A percentile compares a stretch with the other conserved stretches of the same genome.
phyloP scores from a whole-genome alignment of 2,113 vertebrate genomes.

The Vireo altiloquus region DNA sequence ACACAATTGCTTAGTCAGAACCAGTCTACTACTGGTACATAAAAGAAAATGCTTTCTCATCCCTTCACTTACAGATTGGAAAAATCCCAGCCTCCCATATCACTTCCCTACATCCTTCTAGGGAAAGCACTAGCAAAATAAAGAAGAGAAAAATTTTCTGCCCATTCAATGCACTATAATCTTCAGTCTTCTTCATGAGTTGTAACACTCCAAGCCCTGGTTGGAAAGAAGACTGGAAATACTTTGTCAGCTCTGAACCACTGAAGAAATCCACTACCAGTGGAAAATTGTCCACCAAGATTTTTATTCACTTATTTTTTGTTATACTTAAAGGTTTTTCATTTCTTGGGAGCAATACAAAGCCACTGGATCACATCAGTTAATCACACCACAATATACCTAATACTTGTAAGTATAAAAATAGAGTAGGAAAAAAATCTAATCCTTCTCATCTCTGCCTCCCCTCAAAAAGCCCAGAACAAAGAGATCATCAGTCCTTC shows the following conservation, averaged over 20 bases:
- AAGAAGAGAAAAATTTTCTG: neutral
- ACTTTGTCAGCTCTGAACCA: neutral
- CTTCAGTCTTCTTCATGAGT: neutral
- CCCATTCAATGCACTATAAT: neutral
- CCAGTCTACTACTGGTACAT: neutral
- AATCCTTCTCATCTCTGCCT: neutral
- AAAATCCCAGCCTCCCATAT: neutral
- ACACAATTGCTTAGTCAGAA: neutral
- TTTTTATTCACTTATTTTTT: neutral
- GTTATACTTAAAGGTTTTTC: neutral
- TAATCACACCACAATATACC: neutral
- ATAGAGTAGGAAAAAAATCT: neutral
- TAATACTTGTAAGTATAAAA: neutral
- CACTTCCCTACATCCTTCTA: neutral
- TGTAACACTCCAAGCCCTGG: rapidly evolving
- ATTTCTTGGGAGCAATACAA: neutral
- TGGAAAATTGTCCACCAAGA: neutral
- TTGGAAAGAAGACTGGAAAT: neutral
- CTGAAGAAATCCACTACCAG: neutral
- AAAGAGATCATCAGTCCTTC: neutral
- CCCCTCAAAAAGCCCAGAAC: neutral
- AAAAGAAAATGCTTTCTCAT: neutral
- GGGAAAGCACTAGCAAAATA: neutral
- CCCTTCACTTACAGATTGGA: neutral
- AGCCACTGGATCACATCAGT: neutral